Evolutionary conservation across 2,888 invertebrate genomes (phyloP), one percentile per base, ranked within the genome.

Genomic region (Elegia similella): DNA sequence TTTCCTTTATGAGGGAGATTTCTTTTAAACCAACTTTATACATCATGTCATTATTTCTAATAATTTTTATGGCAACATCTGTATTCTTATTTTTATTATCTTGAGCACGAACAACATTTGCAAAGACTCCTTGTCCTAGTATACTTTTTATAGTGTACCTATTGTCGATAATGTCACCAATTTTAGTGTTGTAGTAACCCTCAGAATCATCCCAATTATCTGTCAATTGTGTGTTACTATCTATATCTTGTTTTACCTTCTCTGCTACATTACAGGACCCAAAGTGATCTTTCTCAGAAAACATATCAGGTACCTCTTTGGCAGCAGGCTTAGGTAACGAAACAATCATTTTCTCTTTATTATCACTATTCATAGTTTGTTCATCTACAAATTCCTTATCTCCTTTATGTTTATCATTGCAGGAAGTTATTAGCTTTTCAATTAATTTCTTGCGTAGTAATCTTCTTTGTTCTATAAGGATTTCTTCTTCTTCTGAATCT

Each of bases 131-230:
- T 89, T 99, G 98, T 0, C 99, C 99, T 0, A 99, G 97, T 82
- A 98, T 97, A 38, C 98, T 98, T 87, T 97, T 98, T 1, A 99
- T 98, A 58, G 95, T 94, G 80, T 99, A 99, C 59, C 98, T 94
- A 56, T 93, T 93, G 84, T 99, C 90, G 6, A 96, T 93, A 16
- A 78, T 80, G 90, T 99, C 99, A 10, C 99, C 98, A 72, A 98
- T 96, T 68, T 97, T 94, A 30, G 99, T 97, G 61, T 96, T 92
- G 80, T 99, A 99, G 85, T 99, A 99, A 48, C 99, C 99, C 84
- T 99, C 99, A 5, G 97, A 95, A 92, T 99, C 99, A 84, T 99
- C 99, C 98, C 99, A 99, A 83, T 99, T 99, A 82, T 99, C 99
- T 6, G 95, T 97, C 62, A 97, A 95, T 12, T 97, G 97, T 42